Conservation (phyloP, 2,888 invertebrate genomes). For the Drosophila buzzatii region DNA sequence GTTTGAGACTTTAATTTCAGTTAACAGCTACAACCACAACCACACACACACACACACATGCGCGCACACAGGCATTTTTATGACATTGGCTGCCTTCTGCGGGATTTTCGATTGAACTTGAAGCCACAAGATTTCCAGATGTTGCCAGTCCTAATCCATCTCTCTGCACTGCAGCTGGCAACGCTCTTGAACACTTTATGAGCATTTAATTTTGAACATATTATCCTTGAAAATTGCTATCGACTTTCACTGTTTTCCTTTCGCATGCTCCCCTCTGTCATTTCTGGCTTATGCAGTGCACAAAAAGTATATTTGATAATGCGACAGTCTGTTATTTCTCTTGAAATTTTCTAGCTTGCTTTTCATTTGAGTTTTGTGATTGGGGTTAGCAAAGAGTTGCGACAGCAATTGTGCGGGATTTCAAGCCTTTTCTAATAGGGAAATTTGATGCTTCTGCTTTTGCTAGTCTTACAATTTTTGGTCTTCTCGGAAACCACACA, state of each 20-base stretch:
- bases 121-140: constrained; percentile 7
- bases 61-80: constrained; percentile 14
- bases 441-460: background rate
- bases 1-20: constrained; percentile 26
- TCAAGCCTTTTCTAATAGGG: background rate
- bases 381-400: background rate
- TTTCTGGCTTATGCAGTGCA: constrained; percentile 8
- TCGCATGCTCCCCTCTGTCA: background rate
- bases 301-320: constrained; percentile 1
- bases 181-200: constrained; percentile 8
- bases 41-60: background rate
- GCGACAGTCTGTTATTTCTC: background rate
- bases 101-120: constrained; percentile 3
- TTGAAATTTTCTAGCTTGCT: background rate
- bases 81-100: background rate
- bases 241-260: constrained; percentile 18
- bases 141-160: background rate
- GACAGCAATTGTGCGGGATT: background rate
- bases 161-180: background rate
- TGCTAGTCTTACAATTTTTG: background rate
- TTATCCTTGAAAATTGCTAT: constrained; percentile 9
- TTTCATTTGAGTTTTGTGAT: background rate
- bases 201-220: constrained; percentile 2
- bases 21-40: constrained; percentile 11
- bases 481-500: background rate